A percentile compares a stretch with the other conserved stretches of the same genome.
These are phyloP conservation scores for Eilema griseolum DNA, from an alignment of 2,888 invertebrate genomes.

Conservation along the genomic window DNA sequence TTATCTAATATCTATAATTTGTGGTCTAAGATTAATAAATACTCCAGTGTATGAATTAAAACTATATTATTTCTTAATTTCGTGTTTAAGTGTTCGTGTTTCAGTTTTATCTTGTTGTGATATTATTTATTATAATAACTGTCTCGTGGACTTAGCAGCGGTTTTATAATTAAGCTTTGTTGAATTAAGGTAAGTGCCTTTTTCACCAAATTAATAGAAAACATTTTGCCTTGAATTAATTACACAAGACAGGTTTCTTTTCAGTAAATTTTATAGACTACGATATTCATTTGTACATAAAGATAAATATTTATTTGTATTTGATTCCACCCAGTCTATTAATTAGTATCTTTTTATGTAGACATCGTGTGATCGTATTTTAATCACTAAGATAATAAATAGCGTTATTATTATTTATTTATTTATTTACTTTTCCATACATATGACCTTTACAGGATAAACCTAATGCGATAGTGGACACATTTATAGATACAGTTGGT, in stretches of 20 bases:
- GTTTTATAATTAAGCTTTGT: slow-evolving; percentile 48
- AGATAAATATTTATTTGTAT: background rate
- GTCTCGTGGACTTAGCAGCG: slow-evolving; percentile 34
- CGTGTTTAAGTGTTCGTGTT: slow-evolving; percentile 45
- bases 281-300: background rate
- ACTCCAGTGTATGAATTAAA: slow-evolving; percentile 30
- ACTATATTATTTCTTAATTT: slow-evolving; percentile 8
- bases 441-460: too few relatives aligned
- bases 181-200: slow-evolving; percentile 53
- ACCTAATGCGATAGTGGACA: too few relatives aligned
- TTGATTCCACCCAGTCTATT: too few relatives aligned
- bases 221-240: slow-evolving; percentile 7
- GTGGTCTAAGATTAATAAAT: slow-evolving; percentile 48
- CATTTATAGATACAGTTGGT: too few relatives aligned
- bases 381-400: too few relatives aligned
- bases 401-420: too few relatives aligned
- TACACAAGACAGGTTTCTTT: background rate
- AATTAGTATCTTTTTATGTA: too few relatives aligned
- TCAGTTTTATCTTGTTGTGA: slow-evolving; percentile 32
- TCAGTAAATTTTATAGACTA: background rate
- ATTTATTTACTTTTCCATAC: too few relatives aligned
- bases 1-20: slow-evolving; percentile 28
- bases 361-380: too few relatives aligned
- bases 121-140: slow-evolving; percentile 30
- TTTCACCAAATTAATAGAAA: slow-evolving; percentile 13